These are phyloP conservation scores for Palythoa grandis DNA, from an alignment of 92 coral and sea anemone species.

Conservation along the genomic window DNA sequence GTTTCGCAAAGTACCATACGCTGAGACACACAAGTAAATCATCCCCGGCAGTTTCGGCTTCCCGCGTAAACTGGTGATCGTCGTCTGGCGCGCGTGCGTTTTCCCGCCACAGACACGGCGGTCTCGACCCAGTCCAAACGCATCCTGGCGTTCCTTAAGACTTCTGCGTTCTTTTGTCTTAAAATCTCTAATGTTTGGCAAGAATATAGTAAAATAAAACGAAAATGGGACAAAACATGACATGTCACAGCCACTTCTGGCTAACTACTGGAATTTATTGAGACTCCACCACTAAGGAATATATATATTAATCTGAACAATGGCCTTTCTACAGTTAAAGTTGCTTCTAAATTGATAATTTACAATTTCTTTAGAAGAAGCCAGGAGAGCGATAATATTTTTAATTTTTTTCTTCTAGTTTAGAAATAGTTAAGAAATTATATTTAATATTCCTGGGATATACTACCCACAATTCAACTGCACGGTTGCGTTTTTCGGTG, in stretches of 20 bases:
- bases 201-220: background rate
- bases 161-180: too few species aligned
- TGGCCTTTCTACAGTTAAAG: background rate
- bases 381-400: background rate
- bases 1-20: too few species aligned
- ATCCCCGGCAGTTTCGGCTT: too few species aligned
- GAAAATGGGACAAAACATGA: background rate
- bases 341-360: background rate
- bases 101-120: too few species aligned
- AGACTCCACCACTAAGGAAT: background rate
- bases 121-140: too few species aligned
- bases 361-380: background rate
- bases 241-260: background rate
- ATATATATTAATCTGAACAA: conserved; percentile 21
- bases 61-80: too few species aligned
- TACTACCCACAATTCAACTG: background rate
- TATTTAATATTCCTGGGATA: background rate
- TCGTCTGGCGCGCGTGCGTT: too few species aligned
- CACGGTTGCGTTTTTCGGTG: background rate
- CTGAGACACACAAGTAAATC: too few species aligned
- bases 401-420: background rate
- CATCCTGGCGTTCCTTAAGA: too few species aligned
- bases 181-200: too few species aligned
- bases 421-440: background rate
- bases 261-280: background rate